Evolutionary conservation across 2,888 invertebrate genomes (phyloP).

Genomic region (Papilio elwesi): DNA sequence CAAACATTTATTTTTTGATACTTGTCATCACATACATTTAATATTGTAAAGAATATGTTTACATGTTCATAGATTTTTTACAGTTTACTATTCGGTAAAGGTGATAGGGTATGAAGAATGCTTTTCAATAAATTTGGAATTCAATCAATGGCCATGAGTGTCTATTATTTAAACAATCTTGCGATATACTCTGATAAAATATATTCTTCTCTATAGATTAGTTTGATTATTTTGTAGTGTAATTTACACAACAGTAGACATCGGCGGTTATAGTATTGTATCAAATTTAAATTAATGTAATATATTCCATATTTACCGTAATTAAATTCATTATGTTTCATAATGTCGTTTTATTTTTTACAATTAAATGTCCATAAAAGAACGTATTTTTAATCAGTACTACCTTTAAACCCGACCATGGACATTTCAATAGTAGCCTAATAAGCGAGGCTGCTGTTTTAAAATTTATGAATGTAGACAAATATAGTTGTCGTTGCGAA

Average conservation of each 20-base stretch:
- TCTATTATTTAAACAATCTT: not conserved
- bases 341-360: constrained; percentile 12
- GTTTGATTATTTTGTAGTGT: not conserved
- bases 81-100: not conserved
- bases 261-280: not conserved
- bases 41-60: not conserved
- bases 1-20: not conserved
- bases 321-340: constrained; percentile 13
- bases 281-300: constrained; percentile 20
- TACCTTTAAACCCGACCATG: no score
- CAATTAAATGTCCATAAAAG: no score
- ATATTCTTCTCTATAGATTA: not conserved
- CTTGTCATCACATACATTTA: not conserved
- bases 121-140: not conserved
- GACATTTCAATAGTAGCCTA: no score
- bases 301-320: constrained; percentile 29
- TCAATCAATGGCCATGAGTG: not conserved
- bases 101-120: not conserved
- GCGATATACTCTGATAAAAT: not conserved
- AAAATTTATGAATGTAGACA: no score
- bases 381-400: no score
- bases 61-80: not conserved
- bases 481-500: no score
- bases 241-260: constrained; percentile 1
- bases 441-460: no score